Conservation (phyloP, 2,888 invertebrate genomes). For the Apoda limacodes region DNA sequence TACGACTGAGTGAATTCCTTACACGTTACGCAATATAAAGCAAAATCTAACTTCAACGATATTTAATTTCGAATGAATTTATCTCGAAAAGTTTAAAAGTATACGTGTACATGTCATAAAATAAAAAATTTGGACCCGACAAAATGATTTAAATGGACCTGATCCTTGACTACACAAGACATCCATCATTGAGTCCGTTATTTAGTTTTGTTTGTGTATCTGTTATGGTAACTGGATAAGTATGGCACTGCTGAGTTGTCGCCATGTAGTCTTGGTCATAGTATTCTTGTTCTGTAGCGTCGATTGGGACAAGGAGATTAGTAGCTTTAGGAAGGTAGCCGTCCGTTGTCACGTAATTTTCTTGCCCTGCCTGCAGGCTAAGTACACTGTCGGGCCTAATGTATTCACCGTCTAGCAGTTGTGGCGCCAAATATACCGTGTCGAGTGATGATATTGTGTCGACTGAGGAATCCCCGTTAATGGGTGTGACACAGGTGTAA, state of each 20-base stretch:
- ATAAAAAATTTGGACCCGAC: constrained; percentile 57
- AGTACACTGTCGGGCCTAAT: constrained; percentile 57
- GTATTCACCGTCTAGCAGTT: constrained; percentile 50
- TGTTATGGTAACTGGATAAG: constrained; percentile 51
- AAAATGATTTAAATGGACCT: constrained; percentile 22
- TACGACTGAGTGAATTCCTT: too few species aligned
- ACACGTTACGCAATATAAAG: too few species aligned
- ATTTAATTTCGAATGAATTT: constrained; percentile 56
- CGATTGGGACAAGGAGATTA: constrained; percentile 63
- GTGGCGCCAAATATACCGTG: constrained; percentile 45
- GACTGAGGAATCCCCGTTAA: constrained; percentile 49
- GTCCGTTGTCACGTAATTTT: constrained; percentile 49
- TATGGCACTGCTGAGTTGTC: constrained; percentile 64
- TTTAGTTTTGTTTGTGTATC: constrained; percentile 61
- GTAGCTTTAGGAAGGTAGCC: constrained; percentile 56
- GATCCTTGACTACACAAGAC: constrained; percentile 63
- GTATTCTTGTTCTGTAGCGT: constrained; percentile 59
- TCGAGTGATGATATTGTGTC: constrained; percentile 54
- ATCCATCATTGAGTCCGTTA: constrained; percentile 71
- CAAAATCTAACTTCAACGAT: constrained; percentile 38
- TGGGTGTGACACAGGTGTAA: constrained; percentile 52
- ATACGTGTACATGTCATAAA: constrained; percentile 58
- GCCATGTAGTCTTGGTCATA: constrained; percentile 63
- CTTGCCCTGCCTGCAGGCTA: constrained; percentile 44
- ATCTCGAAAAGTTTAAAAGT: constrained; percentile 44